Evolutionary conservation across 2,888 invertebrate genomes (phyloP).

Genomic region (Chrysotoxum bicinctum): DNA sequence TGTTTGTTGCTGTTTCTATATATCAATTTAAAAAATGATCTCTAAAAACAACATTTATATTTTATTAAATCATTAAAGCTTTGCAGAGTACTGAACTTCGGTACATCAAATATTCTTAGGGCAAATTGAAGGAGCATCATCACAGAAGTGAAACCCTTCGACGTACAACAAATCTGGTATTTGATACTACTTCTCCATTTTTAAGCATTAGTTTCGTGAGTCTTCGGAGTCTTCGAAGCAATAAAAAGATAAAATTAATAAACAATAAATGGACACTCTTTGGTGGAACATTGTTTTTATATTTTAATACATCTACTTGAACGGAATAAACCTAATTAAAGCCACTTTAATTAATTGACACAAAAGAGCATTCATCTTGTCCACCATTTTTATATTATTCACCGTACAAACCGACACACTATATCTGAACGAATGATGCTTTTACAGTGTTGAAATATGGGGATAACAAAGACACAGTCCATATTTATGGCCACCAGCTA

Average conservation of each 20-base stretch:
- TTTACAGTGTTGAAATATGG: constrained; percentile 12
- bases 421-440: background rate
- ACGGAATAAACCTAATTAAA: constrained; percentile 46
- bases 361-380: constrained; percentile 50
- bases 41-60: too few species aligned
- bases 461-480: constrained; percentile 22
- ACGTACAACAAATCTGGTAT: too few species aligned
- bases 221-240: background rate
- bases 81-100: too few species aligned
- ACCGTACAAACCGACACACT: constrained; percentile 3
- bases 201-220: background rate
- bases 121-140: too few species aligned
- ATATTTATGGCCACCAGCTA: constrained; percentile 23
- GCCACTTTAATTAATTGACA: constrained; percentile 54
- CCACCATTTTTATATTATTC: constrained; percentile 18
- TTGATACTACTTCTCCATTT: too few species aligned
- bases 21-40: too few species aligned
- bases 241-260: background rate
- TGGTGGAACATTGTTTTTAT: background rate
- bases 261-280: background rate
- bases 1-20: too few species aligned
- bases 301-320: background rate
- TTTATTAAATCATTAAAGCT: too few species aligned
- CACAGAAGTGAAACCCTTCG: too few species aligned
- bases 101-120: too few species aligned